Conservation (phyloP, 1,140 invertebrate genomes). For the Scaptomyza montana region DNA sequence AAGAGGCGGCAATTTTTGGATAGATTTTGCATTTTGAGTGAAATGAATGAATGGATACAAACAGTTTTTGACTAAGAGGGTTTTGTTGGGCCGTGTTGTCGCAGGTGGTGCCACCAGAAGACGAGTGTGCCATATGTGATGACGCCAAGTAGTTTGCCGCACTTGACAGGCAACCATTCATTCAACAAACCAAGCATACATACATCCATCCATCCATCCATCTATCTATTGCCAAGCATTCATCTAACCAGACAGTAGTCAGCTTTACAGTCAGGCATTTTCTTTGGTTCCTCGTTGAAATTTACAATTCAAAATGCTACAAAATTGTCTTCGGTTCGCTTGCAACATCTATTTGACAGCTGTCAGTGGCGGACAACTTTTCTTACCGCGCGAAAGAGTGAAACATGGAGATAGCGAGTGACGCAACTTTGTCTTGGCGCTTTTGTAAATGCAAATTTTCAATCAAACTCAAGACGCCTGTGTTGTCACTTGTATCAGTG, state of each 20-base stretch:
- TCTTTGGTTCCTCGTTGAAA: constrained; percentile 44
- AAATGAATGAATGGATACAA: constrained; percentile 39
- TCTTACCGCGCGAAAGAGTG: constrained; percentile 20
- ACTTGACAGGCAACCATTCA: constrained; percentile 51
- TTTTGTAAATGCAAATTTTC: constrained; percentile 64
- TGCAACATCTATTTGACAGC: constrained; percentile 64
- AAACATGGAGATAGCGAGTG: background rate
- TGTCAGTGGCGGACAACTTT: constrained; percentile 56
- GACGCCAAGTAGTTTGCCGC: constrained; percentile 52
- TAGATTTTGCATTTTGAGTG: constrained; percentile 67
- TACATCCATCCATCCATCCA: constrained; percentile 8
- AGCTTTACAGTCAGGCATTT: constrained; percentile 39
- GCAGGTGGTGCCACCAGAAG: constrained; percentile 54
- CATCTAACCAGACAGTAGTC: constrained; percentile 27
- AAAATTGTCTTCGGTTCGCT: constrained; percentile 62
- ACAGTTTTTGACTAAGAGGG: constrained; percentile 19
- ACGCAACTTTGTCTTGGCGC: constrained; percentile 39
- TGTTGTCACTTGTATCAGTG: constrained; percentile 58
- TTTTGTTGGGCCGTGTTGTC: constrained; percentile 47
- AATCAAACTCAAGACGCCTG: constrained; percentile 56
- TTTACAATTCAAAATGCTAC: constrained; percentile 74
- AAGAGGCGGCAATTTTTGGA: constrained; percentile 44
- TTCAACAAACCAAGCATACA: constrained; percentile 9
- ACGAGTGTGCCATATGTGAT: constrained; percentile 42
- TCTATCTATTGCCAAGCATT: constrained; percentile 15